Conservation (phyloP, 2,113 vertebrate species). For the Vulpes ferrilata region DNA sequence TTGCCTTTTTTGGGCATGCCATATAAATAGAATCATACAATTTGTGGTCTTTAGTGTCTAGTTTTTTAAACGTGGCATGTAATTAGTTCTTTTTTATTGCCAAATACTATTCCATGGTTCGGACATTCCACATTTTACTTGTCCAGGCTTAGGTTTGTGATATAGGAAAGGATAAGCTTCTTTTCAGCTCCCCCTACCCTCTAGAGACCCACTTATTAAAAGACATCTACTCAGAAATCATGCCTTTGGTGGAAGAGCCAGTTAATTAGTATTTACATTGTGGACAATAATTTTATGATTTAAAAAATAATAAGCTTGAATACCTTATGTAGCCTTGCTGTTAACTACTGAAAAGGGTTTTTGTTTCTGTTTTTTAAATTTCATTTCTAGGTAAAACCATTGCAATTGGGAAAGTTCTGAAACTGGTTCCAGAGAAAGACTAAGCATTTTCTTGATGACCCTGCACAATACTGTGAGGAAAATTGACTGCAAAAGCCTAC, state of each 20-base stretch:
- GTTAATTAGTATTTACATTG: neutral
- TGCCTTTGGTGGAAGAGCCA: neutral
- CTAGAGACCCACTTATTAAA: neutral
- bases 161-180: neutral
- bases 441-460: slow-evolving; percentile 92
- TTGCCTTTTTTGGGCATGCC: neutral
- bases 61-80: neutral
- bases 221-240: neutral
- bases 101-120: neutral
- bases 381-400: slow-evolving; percentile 96
- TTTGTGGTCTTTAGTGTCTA: neutral
- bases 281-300: slow-evolving; percentile 14
- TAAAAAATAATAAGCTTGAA: slow-evolving; percentile 47
- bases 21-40: neutral
- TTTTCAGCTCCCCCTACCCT: neutral
- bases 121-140: neutral
- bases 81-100: neutral
- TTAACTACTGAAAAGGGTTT: slow-evolving; percentile 71
- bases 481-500: slow-evolving; percentile 93
- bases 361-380: slow-evolving; percentile 2
- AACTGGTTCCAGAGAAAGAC: slow-evolving; percentile 99
- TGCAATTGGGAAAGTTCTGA: slow-evolving; percentile 99
- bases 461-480: slow-evolving; percentile 93
- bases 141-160: neutral
- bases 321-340: slow-evolving; percentile 11